Base-by-base conservation (phyloP, 1,140 invertebrate genomes). In the Macrocentrus cingulum region DNA sequence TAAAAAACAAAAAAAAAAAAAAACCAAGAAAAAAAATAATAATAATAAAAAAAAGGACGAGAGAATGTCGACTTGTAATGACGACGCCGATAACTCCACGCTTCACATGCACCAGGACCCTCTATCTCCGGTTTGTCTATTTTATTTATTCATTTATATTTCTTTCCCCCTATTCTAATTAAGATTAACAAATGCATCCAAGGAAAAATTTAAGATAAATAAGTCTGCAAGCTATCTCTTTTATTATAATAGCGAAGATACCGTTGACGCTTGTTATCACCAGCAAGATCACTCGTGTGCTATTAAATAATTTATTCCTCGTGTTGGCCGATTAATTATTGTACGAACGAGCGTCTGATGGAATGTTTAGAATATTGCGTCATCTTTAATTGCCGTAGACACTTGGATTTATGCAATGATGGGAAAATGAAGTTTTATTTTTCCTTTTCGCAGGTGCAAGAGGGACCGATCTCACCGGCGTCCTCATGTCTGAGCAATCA, bases 61-160 rank as follows among this genome's bases (percentile, higher is more conserved):
- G 54, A 59, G 65, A 75, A 80, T 80, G 78, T 80, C 78, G 67
- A 78, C 74, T 65, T 79, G 78, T 61, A 72, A 75, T 44, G 75
- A 79, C 68, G 78, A 80, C 61, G 65, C 71, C 46, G 77, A 79
- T 66, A 76, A 72, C 65, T 64, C 67, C 54, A 65, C 71, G 44
- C 67, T 80, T 66, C 77, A 79, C 52, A 80, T 79, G 70, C 77
- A 29, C 9, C 25, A 80, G 71, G 75, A 79, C 66, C 66, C 71
- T 58, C 64, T 80, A 49, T 79, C 78, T 55, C 78, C 78, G 77
- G 77, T 80, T 64, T 69, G 76, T 78, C 50, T 39, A 7, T 19
- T 29, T 58, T 20, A 39, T 56, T 20, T 51, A 29, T 29, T 5
- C 25, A 29, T 29, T 9, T 29, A 29, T 29, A 29, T 29, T 9